Evolutionary conservation across 1,140 invertebrate species (phyloP).

Genomic region (Lycorma delicatula): DNA sequence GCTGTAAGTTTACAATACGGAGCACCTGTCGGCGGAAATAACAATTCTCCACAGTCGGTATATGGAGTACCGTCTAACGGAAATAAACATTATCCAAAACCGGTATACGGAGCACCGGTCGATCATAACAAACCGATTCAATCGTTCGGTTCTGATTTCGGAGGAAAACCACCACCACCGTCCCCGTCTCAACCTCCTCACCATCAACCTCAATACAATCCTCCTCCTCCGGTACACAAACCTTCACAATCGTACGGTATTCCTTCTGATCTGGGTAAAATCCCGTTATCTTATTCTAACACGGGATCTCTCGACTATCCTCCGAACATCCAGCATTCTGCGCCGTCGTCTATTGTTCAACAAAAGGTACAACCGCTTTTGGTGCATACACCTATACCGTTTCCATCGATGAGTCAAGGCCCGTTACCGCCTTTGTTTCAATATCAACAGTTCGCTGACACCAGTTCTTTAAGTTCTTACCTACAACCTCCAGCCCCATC

Average conservation of each 20-base stretch:
- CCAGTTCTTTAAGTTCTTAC: background rate
- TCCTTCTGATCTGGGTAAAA: background rate
- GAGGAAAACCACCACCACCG: conserved; percentile 10
- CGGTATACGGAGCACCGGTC: conserved; percentile 12
- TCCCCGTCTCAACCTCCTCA: conserved; percentile 5
- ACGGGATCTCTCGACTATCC: background rate
- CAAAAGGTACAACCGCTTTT: conserved; percentile 6
- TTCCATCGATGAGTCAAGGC: conserved; percentile 9
- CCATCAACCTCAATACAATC: background rate
- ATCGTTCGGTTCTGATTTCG: conserved; percentile 2
- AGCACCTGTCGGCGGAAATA: conserved; percentile 3
- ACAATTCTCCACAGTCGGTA: conserved; percentile 8
- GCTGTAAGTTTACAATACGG: conserved; percentile 11
- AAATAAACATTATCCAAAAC: conserved; percentile 14
- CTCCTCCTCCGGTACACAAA: background rate
- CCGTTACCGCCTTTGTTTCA: conserved; percentile 3
- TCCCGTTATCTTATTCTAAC: conserved; percentile 3
- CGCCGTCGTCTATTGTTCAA: background rate
- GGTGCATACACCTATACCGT: conserved; percentile 10
- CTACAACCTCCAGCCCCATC: conserved; percentile 2
- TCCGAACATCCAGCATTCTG: background rate
- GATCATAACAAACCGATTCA: conserved; percentile 10
- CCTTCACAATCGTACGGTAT: background rate
- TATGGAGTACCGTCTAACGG: conserved; percentile 10
- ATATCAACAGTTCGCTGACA: conserved; percentile 9